A percentile compares a stretch with the other conserved stretches of the same genome.
These are phyloP conservation scores for Xylocopa sonorina DNA, from an alignment of 1,140 invertebrate species.

Conservation along the genomic window DNA sequence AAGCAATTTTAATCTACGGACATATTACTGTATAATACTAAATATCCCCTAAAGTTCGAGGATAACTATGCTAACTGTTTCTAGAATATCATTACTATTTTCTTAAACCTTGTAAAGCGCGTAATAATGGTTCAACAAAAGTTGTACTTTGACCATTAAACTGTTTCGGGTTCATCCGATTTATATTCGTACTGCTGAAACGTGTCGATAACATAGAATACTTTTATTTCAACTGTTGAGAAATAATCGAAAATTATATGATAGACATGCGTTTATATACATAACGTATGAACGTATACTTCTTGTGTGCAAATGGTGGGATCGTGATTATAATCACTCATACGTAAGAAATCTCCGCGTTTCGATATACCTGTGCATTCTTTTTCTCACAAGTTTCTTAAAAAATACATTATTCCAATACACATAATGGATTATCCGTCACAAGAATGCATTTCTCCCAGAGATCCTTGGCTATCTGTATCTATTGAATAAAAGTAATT, in stretches of 20 bases:
- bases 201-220: too few species aligned
- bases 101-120: too few species aligned
- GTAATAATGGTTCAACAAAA: too few species aligned
- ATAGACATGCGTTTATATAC: background rate
- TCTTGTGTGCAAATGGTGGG: background rate
- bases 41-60: too few species aligned
- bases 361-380: background rate
- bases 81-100: background rate
- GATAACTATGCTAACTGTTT: too few species aligned
- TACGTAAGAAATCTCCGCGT: background rate
- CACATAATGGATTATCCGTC: conserved; percentile 83
- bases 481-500: conserved; percentile 74
- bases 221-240: too few species aligned
- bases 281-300: background rate
- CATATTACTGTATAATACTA: too few species aligned
- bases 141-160: too few species aligned
- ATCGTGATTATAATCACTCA: background rate
- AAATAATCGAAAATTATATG: too few species aligned
- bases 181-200: too few species aligned
- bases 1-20: background rate
- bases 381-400: conserved; percentile 10
- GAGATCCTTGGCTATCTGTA: conserved; percentile 84
- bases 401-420: conserved; percentile 13
- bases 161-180: too few species aligned
- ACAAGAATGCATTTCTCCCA: conserved; percentile 89